Evolutionary conservation across 2,888 invertebrate species (phyloP), one percentile per base, ranked within the genome.

Genomic region (Amiota communis): DNA sequence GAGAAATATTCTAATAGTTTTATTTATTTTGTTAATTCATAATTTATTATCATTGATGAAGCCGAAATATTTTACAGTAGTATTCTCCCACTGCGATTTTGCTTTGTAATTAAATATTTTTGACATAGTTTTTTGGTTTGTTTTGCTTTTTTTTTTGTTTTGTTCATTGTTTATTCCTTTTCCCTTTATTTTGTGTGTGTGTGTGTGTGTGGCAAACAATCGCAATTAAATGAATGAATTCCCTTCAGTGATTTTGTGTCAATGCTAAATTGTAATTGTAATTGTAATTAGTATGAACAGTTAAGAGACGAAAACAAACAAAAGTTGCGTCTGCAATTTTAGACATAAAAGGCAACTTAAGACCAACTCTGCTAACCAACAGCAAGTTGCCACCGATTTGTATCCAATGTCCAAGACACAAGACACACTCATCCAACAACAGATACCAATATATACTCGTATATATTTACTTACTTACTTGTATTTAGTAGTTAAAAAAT

Each of bases 241-340:
- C 76, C 80, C 80, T 78, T 78, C 79, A 83, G 80, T 84, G 78
- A 83, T 87, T 87, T 83, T 79, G 83, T 88, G 88, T 87, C 87
- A 87, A 87, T 87, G 87, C 87, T 86, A 87, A 86, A 83, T 47
- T 13, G 23, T 36, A 17, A n/a, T 51, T 49, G 56, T 23, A 23
- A 23, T 36, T 36, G 36, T 36, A 36, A 36, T 36, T 36, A 51
- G 51, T 72, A 56, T 49, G 59, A 74, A 75, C 78, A 76, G 77
- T 79, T 80, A 77, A 79, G 77, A 77, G 81, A 80, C 82, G 76
- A 78, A 78, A 51, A 36, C 36, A 57, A 77, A 78, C 80, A 63
- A 71, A 73, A 77, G 80, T 80, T 81, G 86, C 87, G 80, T 86
- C 86, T 87, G 86, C 86, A 84, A 86, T 85, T 86, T 87, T 84